A percentile compares a stretch with the other conserved stretches of the same genome.
Evolutionary conservation across 1,140 invertebrate genomes (phyloP).

Genomic region (Campodea augens): DNA sequence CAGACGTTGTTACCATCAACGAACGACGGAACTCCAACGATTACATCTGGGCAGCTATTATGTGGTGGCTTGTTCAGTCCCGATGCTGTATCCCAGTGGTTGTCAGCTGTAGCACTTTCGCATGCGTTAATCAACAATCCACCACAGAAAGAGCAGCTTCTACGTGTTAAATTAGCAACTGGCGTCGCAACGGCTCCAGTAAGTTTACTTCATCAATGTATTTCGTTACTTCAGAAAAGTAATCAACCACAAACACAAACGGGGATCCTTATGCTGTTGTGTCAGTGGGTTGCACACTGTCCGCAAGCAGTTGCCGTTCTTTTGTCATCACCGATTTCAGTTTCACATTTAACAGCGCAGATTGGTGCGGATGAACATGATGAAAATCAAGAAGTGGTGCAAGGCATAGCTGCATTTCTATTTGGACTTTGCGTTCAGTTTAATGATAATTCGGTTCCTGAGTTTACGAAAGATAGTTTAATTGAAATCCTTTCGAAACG

Average conservation of each 20-base stretch:
- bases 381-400: constrained; percentile 68
- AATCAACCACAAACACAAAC: constrained; percentile 76
- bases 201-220: constrained; percentile 72
- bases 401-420: constrained; percentile 84
- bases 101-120: constrained; percentile 75
- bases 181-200: constrained; percentile 64
- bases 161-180: constrained; percentile 77
- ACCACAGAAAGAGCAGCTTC: constrained; percentile 76
- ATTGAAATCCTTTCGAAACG: constrained; percentile 72
- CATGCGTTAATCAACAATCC: constrained; percentile 78
- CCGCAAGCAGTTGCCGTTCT: constrained; percentile 64
- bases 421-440: constrained; percentile 82
- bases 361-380: constrained; percentile 53
- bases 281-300: constrained; percentile 75
- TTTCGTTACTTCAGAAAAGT: constrained; percentile 55
- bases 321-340: constrained; percentile 59
- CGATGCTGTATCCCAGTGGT: constrained; percentile 93
- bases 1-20: constrained; percentile 76
- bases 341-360: constrained; percentile 61
- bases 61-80: constrained; percentile 81
- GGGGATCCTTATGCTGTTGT: constrained; percentile 76
- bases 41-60: constrained; percentile 66
- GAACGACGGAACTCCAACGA: constrained; percentile 37
- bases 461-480: constrained; percentile 61
- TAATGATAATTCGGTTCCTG: constrained; percentile 69